A percentile compares a stretch with the other conserved stretches of the same genome.
Evolutionary conservation across 2,113 vertebrate species (phyloP).

Genomic region (Montifringilla adamsi): DNA sequence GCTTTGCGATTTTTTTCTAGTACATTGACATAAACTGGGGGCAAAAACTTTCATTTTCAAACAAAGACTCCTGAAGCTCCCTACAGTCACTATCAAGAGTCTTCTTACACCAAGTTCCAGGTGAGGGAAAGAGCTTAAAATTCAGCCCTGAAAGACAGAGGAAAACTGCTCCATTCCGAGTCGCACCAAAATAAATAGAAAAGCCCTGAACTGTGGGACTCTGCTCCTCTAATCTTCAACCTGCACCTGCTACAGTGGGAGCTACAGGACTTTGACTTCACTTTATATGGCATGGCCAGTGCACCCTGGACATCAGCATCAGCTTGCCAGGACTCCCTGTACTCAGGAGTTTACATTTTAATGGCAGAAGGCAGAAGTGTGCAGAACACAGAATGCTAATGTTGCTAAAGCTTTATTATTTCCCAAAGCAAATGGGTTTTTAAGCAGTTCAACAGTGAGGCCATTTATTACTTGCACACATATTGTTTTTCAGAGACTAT

Average conservation of each 20-base stretch:
- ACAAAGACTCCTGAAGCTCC: background rate
- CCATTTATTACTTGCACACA: background rate
- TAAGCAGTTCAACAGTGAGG: background rate
- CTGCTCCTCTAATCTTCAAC: background rate
- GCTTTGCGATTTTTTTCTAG: background rate
- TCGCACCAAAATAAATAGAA: background rate
- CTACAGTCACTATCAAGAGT: background rate
- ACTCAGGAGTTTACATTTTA: background rate
- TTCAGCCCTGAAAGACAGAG: background rate
- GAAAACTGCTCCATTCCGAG: background rate
- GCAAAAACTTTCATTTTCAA: background rate
- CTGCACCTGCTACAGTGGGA: background rate
- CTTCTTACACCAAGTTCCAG: background rate
- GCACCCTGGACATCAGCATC: background rate
- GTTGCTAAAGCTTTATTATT: background rate
- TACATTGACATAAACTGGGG: background rate
- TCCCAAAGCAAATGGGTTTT: background rate
- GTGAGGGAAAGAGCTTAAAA: background rate
- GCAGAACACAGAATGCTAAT: background rate
- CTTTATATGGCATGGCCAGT: background rate
- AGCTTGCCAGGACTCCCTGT: background rate
- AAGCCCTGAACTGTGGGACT: background rate
- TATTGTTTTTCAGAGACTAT: background rate
- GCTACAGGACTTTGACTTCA: background rate
- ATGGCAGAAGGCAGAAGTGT: background rate